A percentile compares a stretch with the other conserved stretches of the same genome.
Conservation (phyloP, 2,113 vertebrate genomes). For the Patagioenas fasciata region DNA sequence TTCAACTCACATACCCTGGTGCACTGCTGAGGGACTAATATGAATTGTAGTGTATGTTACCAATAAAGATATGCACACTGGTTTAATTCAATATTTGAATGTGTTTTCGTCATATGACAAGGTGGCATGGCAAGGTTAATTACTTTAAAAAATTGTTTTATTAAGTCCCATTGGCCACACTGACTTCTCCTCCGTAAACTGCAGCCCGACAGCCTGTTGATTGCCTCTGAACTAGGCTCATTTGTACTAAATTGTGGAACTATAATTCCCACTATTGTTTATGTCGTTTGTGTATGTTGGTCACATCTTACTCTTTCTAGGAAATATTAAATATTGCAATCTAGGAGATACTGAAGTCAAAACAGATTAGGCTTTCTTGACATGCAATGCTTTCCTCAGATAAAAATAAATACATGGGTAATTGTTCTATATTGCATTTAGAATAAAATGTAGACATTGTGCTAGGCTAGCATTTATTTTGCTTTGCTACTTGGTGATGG, state of each 20-base stretch:
- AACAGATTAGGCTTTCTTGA: not conserved
- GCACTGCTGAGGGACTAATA: not conserved
- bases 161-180: not conserved
- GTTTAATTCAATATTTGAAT: not conserved
- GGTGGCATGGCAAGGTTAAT: slow-evolving; percentile 4
- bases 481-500: not conserved
- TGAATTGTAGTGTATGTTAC: not conserved
- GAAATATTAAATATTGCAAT: not conserved
- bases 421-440: not conserved
- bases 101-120: not conserved
- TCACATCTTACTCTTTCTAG: not conserved
- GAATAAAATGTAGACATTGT: not conserved
- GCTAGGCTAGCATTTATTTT: not conserved
- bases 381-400: not conserved
- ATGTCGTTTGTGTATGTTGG: not conserved
- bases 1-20: not conserved
- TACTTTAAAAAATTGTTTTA: not conserved
- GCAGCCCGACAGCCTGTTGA: not conserved
- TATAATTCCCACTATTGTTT: not conserved
- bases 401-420: not conserved
- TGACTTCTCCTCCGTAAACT: not conserved
- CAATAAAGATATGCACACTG: not conserved
- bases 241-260: not conserved
- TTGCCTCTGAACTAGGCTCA: not conserved
- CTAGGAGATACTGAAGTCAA: not conserved